Evolutionary conservation across 1,140 invertebrate species (phyloP).

Genomic region (Drosophila eugracilis): DNA sequence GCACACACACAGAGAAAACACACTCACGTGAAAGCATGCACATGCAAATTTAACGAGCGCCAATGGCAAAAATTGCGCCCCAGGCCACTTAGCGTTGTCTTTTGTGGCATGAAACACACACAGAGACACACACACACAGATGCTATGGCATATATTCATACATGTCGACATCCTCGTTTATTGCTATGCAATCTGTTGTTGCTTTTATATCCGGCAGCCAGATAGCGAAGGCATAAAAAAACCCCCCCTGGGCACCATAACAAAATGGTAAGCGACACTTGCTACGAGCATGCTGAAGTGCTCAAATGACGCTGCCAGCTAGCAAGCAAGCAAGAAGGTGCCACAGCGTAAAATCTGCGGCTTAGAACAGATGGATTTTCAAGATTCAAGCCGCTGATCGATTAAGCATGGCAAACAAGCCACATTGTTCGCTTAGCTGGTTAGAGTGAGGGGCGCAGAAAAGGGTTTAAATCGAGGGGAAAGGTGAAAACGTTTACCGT

Average conservation of each 20-base stretch:
- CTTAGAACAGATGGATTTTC: slow-evolving; percentile 16
- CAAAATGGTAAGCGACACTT: slow-evolving; percentile 52
- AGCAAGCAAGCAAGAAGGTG: slow-evolving; percentile 10
- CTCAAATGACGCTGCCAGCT: slow-evolving; percentile 14
- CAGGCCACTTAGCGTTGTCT: slow-evolving; percentile 72
- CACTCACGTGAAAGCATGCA: slow-evolving; percentile 31
- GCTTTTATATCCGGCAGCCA: slow-evolving; percentile 60
- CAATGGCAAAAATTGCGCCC: slow-evolving; percentile 73
- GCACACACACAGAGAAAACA: neutral
- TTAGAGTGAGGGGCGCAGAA: slow-evolving; percentile 15
- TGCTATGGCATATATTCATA: slow-evolving; percentile 21
- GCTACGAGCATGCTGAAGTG: slow-evolving; percentile 32
- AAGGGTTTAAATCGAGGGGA: neutral
- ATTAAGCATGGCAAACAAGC: slow-evolving; percentile 14
- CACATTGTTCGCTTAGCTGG: slow-evolving; percentile 4
- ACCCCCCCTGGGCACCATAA: slow-evolving; percentile 22
- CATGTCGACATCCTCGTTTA: slow-evolving; percentile 47
- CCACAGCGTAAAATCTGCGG: slow-evolving; percentile 24
- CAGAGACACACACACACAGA: slow-evolving; percentile 12
- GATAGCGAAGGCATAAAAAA: slow-evolving; percentile 63
- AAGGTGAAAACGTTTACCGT: neutral
- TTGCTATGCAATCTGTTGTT: slow-evolving; percentile 60
- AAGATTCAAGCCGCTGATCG: slow-evolving; percentile 8
- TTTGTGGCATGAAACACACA: slow-evolving; percentile 54
- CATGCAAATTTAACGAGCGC: slow-evolving; percentile 79